Percentiles rank a stretch among this genome's conserved stretches.
phyloP scores from a whole-genome alignment of 2,797 vertebrate genomes.

The Huso huso region DNA sequence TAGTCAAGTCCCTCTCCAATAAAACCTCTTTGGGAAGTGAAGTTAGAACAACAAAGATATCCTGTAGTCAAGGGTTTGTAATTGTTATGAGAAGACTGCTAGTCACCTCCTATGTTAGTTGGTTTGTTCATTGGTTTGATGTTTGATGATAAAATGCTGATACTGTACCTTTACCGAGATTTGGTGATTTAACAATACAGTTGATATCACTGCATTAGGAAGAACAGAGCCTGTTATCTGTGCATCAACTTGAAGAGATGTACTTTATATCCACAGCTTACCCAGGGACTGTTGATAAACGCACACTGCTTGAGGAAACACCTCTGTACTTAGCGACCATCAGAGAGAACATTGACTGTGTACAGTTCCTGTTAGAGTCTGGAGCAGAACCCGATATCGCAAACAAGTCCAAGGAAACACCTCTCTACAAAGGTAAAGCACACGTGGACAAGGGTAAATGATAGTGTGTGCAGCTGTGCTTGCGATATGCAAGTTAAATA shows the following conservation, averaged over 20 bases:
- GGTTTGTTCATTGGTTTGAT: too few relatives aligned
- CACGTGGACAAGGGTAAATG: not conserved
- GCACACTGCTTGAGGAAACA: conserved; percentile 86
- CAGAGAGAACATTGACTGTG: conserved; percentile 70
- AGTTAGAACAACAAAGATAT: not conserved
- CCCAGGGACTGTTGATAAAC: conserved; percentile 78
- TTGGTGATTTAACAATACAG: too few relatives aligned
- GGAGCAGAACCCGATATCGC: conserved; percentile 89
- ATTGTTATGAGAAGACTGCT: too few relatives aligned
- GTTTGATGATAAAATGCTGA: too few relatives aligned
- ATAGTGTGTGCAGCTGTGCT: not conserved
- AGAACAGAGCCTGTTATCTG: not conserved
- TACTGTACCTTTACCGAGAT: too few relatives aligned
- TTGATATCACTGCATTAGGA: too few relatives aligned
- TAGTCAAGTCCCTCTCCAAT: too few relatives aligned
- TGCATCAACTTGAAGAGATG: not conserved
- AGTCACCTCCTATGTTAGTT: too few relatives aligned
- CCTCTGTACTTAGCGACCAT: conserved; percentile 79
- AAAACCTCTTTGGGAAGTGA: not conserved
- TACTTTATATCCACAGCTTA: conserved; percentile 49
- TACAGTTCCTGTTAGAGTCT: conserved; percentile 69
- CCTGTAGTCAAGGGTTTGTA: too few relatives aligned
- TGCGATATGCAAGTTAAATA: too few relatives aligned
- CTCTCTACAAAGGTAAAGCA: conserved; percentile 82
- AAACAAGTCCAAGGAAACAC: conserved; percentile 85